Base-by-base conservation (phyloP, 1,140 invertebrate species). In the Drosophila mauritiana region DNA sequence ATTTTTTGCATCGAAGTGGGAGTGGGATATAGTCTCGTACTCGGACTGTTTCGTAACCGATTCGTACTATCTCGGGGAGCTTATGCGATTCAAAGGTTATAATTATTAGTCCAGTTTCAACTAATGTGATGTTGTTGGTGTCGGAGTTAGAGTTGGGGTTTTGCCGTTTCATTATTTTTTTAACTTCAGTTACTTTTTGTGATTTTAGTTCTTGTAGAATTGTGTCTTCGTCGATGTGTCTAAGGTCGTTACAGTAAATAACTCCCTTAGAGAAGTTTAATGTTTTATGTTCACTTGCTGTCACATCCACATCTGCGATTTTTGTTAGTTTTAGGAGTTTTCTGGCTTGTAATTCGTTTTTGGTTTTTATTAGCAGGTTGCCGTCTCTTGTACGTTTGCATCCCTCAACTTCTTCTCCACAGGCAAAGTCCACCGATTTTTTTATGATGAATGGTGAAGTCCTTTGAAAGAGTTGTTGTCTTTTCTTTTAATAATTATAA, bases 161-260 rank as follows among this genome's bases (percentile, higher is more conserved):
- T 37, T 12, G 36, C 3, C 36, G 1, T 37, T 37, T 37, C n/a
- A n/a, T 37, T 37, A 37, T 37, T 37, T 37, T 37, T 37, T 34
- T 17, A 8, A 34, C 34, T 34, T 34, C 34, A 10, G 6, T 34
- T 20, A 61, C 46, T 40, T 52, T 61, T 52, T 17, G 17, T 17
- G 17, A 22, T 51, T 40, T 52, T 61, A 61, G 8, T 7, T 61
- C 25, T 61, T 61, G 22, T 40, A 40, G 7, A 52, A 61, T 61
- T 11, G 56, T 48, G 5, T 25, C 43, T 58, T 58, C 31, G 0
- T 54, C 52, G 13, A 17, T 17, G 13, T 42, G 13, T 42, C 39
- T 25, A 15, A 56, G 39, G 20, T 51, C 15, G 1, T 61, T 61
- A 15, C 22, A 61, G 51, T 52, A 22, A 27, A 27, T 27, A 1